Percentiles rank a stretch among this genome's conserved stretches.
phyloP scores from a whole-genome alignment of 2,888 invertebrate genomes.

The Elmis aenea region DNA sequence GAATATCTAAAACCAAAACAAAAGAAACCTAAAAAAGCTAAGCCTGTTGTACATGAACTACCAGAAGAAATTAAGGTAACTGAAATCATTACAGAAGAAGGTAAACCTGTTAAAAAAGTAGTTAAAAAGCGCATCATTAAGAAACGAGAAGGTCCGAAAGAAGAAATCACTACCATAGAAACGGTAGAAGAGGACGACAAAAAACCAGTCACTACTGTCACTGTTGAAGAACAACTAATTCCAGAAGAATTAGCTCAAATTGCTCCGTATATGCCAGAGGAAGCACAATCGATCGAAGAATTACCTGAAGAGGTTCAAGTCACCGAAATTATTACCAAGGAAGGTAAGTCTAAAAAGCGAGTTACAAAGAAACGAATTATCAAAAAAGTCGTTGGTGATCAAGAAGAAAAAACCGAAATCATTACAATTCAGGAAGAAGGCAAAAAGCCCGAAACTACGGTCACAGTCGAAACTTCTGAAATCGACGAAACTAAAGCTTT shows the following conservation, averaged over 20 bases:
- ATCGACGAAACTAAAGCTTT: conserved; percentile 15
- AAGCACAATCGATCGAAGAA: conserved; percentile 16
- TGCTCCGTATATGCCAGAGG: conserved; percentile 26
- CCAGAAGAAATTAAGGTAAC: conserved; percentile 38
- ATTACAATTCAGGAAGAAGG: conserved; percentile 35
- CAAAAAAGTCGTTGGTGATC: conserved; percentile 31
- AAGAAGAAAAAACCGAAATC: conserved; percentile 29
- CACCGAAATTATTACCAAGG: conserved; percentile 36
- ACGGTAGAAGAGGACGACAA: conserved; percentile 45
- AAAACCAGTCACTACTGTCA: conserved; percentile 42
- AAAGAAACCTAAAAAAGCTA: conserved; percentile 22
- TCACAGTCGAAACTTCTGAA: conserved; percentile 27
- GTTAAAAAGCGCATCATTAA: conserved; percentile 43
- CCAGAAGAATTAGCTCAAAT: conserved; percentile 25
- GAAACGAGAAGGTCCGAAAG: conserved; percentile 42
- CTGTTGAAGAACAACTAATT: conserved; percentile 29
- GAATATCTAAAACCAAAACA: conserved; percentile 26
- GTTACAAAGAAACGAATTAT: conserved; percentile 29
- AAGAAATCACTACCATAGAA: conserved; percentile 47
- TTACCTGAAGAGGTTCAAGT: conserved; percentile 26
- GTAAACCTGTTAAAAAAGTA: conserved; percentile 40
- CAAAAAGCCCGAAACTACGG: conserved; percentile 34
- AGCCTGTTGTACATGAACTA: conserved; percentile 33
- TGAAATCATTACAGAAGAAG: conserved; percentile 41
- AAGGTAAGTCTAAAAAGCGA: conserved; percentile 31